Evolutionary conservation across 2,888 invertebrate species (phyloP).

Genomic region (Dolichomitus sp.): DNA sequence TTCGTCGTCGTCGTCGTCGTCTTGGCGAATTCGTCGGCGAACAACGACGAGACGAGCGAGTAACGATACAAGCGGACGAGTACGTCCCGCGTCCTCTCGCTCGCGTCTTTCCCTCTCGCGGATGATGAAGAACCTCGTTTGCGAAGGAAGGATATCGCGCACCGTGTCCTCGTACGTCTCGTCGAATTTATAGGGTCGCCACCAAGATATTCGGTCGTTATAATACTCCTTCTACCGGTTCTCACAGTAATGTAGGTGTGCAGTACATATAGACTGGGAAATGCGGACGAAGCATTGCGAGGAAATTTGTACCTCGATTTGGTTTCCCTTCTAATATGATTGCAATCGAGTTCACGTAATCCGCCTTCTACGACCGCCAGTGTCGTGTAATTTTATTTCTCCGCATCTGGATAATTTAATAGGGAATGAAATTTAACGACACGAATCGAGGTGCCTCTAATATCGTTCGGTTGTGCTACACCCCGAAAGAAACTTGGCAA

Average conservation of each 20-base stretch:
- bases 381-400: conserved; percentile 12
- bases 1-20: conserved; percentile 32
- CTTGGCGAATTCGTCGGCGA: conserved; percentile 45
- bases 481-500: not conserved
- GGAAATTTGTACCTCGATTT: not conserved
- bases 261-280: not conserved
- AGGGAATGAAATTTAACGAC: conserved; percentile 9
- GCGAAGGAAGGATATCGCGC: conserved; percentile 51
- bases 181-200: conserved; percentile 61
- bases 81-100: conserved; percentile 2
- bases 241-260: not conserved
- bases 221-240: conserved; percentile 30
- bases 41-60: conserved; percentile 41
- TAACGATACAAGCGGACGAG: conserved; percentile 58
- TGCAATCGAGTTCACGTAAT: not conserved
- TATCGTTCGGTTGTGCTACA: not conserved
- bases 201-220: conserved; percentile 53
- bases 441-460: not conserved
- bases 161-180: conserved; percentile 42
- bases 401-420: conserved; percentile 8
- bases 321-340: conserved; percentile 27
- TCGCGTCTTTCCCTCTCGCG: conserved; percentile 26
- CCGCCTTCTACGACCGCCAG: not conserved
- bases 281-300: not conserved
- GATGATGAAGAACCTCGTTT: conserved; percentile 65